Percentiles rank a stretch among this genome's conserved stretches.
Conservation (phyloP, 2,888 invertebrate genomes). For the Cosmia trapezina region DNA sequence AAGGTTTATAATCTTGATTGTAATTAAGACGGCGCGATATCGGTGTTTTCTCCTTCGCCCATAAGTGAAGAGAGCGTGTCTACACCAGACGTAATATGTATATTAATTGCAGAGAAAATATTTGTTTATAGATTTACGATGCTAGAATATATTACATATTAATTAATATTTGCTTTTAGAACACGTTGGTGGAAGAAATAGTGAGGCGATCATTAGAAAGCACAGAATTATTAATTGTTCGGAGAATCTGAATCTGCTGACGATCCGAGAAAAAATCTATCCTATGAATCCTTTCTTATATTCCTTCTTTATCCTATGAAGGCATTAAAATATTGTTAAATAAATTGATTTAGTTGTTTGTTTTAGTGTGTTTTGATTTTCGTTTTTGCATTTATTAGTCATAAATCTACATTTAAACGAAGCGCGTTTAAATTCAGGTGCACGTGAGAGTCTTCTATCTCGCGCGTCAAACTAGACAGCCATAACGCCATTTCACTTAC, state of each 20-base stretch:
- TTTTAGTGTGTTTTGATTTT: too few relatives aligned
- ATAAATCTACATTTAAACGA: too few relatives aligned
- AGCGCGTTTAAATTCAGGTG: too few relatives aligned
- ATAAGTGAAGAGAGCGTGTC: conserved; percentile 59
- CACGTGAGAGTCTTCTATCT: too few relatives aligned
- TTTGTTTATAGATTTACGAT: conserved; percentile 52
- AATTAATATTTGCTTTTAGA: conserved; percentile 26
- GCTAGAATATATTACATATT: conserved; percentile 35
- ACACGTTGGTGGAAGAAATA: not conserved
- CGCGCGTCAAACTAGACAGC: too few relatives aligned
- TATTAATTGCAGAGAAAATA: conserved; percentile 56
- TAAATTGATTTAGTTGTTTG: too few relatives aligned
- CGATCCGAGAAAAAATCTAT: not conserved
- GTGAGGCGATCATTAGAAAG: conserved; percentile 18
- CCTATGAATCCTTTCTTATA: too few relatives aligned
- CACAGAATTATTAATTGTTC: not conserved
- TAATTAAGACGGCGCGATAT: conserved; percentile 49
- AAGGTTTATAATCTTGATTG: conserved; percentile 41
- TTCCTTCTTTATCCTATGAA: not conserved
- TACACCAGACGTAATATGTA: conserved; percentile 45
- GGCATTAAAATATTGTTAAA: not conserved
- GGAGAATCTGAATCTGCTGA: not conserved
- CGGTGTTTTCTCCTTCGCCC: conserved; percentile 47
- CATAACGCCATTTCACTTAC: too few relatives aligned
- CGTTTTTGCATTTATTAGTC: too few relatives aligned